Percentiles rank a stretch among this genome's conserved stretches.
phyloP scores from a whole-genome alignment of 2,888 invertebrate genomes.

The Sarcophaga carnaria region DNA sequence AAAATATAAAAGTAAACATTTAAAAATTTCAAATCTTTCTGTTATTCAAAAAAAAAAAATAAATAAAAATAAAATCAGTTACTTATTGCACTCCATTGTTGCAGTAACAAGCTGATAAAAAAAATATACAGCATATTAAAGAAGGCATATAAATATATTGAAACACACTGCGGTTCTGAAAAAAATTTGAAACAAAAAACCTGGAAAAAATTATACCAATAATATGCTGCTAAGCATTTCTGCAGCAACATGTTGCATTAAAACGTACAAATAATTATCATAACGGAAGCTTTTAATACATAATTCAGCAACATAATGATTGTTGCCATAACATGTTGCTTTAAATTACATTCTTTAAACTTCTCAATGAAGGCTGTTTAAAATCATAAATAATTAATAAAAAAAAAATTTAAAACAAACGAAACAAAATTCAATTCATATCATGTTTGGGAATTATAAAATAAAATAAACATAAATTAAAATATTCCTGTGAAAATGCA shows the following conservation, averaged over 20 bases:
- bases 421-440: slow-evolving; percentile 29
- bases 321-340: background rate
- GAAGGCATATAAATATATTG: background rate
- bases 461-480: background rate
- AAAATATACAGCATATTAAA: no score
- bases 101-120: no score
- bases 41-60: no score
- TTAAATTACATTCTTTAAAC: background rate
- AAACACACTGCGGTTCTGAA: background rate
- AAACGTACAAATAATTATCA: no score
- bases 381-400: background rate
- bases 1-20: no score
- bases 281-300: no score
- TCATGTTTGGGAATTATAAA: background rate
- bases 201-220: background rate
- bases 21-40: no score
- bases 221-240: no score
- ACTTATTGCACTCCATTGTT: no score
- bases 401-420: background rate
- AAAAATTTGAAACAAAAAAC: background rate
- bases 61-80: no score
- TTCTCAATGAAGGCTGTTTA: slow-evolving; percentile 11
- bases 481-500: background rate
- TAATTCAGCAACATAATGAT: background rate
- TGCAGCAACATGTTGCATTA: slow-evolving; percentile 28